Evolutionary conservation across 2,797 vertebrate species (phyloP), one percentile per base, ranked within the genome.

Genomic region (Acestrorhynchus altus): DNA sequence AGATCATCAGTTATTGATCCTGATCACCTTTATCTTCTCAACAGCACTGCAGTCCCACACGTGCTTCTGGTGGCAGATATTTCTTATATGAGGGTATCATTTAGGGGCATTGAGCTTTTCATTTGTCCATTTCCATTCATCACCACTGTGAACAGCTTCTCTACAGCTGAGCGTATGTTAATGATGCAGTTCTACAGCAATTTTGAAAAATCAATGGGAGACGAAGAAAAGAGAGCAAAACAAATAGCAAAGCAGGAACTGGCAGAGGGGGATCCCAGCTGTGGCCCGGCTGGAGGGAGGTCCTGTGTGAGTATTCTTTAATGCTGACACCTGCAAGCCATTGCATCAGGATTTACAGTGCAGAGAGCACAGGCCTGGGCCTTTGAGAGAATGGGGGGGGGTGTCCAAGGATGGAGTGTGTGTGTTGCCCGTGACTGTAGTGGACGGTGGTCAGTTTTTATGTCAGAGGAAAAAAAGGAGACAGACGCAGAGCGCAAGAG

Each of bases 311-410:
- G 92, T 93, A 94, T 93, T 95, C 94, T 96, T 96, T 96, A 96
- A 96, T 96, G 94, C 95, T 94, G 95, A 96, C 96, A 98, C 97
- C 96, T 99, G 96, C 95, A 97, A 97, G 93, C 95, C 94, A 98
- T 98, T 97, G 96, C 93, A 94, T 96, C 94, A 94, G 95, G 95
- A 96, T 97, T 97, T 96, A 96, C 95, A 97, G 95, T 95, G 93
- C 94, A 94, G 94, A 81, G 87, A 93, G 94, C 93, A 91, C 91
- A 93, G 93, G 93, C 65, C 92, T 87, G 94, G 95, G 94, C 93
- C 84, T 78, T 76, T 80, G 83, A 89, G 86, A 84, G 86, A 49
- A 81, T 87, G 84, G 84, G 86, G 63, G 70, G 20, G 35, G 28
- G 52, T 77, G 39, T 65, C 20, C 39, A 22, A 2, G 28, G 24